Conservation (phyloP, 2,888 invertebrate genomes). For the Limnephilus marmoratus region DNA sequence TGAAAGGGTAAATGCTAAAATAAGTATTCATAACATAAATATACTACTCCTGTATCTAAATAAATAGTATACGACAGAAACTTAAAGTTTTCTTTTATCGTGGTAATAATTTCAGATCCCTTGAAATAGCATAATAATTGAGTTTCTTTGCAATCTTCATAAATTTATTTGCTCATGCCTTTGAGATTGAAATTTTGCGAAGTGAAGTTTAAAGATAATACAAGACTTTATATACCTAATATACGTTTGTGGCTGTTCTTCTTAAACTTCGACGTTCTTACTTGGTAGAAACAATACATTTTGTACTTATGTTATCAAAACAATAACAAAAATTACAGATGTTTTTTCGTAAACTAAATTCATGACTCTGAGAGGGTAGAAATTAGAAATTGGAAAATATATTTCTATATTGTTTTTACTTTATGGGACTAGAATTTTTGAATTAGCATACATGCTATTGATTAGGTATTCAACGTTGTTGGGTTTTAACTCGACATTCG, state of each 20-base stretch:
- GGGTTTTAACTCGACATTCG: background rate
- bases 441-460: background rate
- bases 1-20: background rate
- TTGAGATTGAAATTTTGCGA: background rate
- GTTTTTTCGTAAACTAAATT: background rate
- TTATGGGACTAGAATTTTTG: background rate
- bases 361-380: background rate
- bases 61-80: background rate
- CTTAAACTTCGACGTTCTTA: background rate
- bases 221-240: background rate
- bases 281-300: background rate
- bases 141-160: slow-evolving; percentile 2
- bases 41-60: background rate
- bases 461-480: background rate
- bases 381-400: background rate
- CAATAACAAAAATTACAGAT: background rate
- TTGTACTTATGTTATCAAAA: background rate
- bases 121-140: background rate
- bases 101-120: background rate
- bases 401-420: background rate
- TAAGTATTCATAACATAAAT: background rate
- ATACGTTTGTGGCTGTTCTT: background rate
- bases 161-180: slow-evolving; percentile 2
- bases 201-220: background rate
- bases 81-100: background rate